phyloP scores from a whole-genome alignment of 92 coral and sea anemone species.

The Epizoanthus stellaris region DNA sequence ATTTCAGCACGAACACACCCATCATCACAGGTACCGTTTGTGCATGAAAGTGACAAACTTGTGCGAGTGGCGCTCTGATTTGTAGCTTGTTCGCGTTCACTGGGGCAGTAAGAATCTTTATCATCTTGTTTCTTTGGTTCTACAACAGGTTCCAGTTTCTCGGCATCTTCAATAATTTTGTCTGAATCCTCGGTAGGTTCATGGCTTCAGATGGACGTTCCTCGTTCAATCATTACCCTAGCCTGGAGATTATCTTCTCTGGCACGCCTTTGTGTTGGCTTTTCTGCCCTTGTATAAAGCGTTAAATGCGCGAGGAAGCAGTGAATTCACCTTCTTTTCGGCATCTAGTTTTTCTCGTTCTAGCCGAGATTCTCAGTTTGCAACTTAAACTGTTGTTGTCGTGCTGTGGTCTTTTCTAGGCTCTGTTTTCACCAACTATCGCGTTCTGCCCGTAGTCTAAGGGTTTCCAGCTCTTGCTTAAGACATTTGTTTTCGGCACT shows the following conservation, averaged over 20 bases:
- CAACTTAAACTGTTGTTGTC: not conserved
- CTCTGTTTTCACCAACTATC: not conserved
- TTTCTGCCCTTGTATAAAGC: too few relatives aligned
- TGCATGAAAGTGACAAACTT: not conserved
- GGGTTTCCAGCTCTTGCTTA: not conserved
- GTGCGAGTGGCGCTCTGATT: not conserved
- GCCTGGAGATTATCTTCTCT: too few relatives aligned
- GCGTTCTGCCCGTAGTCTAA: not conserved
- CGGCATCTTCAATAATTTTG: too few relatives aligned
- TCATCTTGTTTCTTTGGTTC: too few relatives aligned
- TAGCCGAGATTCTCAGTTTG: not conserved
- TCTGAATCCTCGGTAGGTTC: too few relatives aligned
- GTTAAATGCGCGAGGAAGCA: too few relatives aligned
- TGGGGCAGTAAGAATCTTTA: not conserved
- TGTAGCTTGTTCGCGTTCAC: not conserved
- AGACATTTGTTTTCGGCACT: not conserved
- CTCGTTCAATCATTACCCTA: too few relatives aligned
- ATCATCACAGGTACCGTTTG: not conserved
- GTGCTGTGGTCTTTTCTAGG: not conserved
- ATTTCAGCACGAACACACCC: not conserved
- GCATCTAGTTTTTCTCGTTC: too few relatives aligned
- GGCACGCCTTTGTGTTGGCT: too few relatives aligned
- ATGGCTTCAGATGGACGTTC: too few relatives aligned
- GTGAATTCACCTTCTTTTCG: too few relatives aligned
- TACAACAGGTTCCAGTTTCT: too few relatives aligned